A percentile compares a stretch with the other conserved stretches of the same genome.
These are phyloP conservation scores for Xiphias gladius DNA, from an alignment of 2,113 vertebrate species.

Conservation along the genomic window DNA sequence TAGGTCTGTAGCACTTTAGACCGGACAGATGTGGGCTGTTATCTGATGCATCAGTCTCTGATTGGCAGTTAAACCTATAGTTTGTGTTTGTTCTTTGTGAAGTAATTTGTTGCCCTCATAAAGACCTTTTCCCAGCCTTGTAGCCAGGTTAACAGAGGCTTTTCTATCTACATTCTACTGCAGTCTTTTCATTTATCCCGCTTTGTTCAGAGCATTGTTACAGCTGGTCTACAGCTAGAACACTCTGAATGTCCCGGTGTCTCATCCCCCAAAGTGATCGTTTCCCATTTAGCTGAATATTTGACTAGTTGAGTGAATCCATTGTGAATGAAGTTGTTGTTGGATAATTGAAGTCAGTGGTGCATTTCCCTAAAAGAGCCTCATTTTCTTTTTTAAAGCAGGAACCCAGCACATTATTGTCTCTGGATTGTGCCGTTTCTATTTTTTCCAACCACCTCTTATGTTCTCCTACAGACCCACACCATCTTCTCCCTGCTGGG, in stretches of 20 bases:
- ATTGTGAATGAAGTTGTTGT: constrained; percentile 28
- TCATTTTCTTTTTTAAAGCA: constrained; percentile 19
- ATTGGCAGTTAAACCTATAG: not conserved
- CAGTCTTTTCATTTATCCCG: not conserved
- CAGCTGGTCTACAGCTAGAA: not conserved
- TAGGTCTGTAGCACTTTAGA: not conserved
- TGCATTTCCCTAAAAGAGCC: constrained; percentile 20
- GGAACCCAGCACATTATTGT: not conserved
- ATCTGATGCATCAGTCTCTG: not conserved
- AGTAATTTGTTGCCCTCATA: not conserved
- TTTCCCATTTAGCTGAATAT: constrained; percentile 34
- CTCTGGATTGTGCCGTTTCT: not conserved
- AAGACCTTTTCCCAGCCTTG: not conserved
- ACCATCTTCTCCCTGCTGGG: constrained; percentile 97
- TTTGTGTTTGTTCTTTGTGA: not conserved
- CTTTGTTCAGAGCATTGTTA: not conserved
- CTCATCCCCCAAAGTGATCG: constrained; percentile 23
- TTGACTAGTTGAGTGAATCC: constrained; percentile 28
- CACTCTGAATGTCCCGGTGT: not conserved
- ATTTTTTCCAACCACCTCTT: not conserved
- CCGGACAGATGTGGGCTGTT: not conserved
- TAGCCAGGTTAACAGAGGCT: not conserved
- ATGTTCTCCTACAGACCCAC: constrained; percentile 88
- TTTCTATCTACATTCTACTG: not conserved
- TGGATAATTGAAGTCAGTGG: constrained; percentile 46